These are phyloP conservation scores for Herminia tarsipennalis DNA, from an alignment of 2,888 invertebrate species.

Conservation along the genomic window DNA sequence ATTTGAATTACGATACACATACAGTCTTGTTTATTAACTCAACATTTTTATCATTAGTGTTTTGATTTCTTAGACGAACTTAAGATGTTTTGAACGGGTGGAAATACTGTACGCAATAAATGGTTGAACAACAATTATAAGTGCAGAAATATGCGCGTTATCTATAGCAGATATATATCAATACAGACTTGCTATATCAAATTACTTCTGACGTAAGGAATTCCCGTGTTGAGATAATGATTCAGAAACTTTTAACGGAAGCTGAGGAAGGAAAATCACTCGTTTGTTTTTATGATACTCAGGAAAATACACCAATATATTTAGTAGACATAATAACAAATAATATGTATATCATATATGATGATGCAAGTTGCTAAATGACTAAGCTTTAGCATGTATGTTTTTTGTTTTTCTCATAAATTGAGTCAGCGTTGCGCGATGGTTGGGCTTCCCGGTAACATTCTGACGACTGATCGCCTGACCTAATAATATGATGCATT, in stretches of 20 bases:
- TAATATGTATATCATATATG: conserved; percentile 37
- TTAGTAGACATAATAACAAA: conserved; percentile 34
- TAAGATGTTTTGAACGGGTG: too few species aligned
- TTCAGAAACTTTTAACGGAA: conserved; percentile 20
- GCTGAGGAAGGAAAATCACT: conserved; percentile 29
- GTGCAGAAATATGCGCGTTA: too few species aligned
- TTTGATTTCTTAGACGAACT: too few species aligned
- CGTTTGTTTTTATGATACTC: conserved; percentile 16
- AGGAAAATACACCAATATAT: conserved; percentile 29
- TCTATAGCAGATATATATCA: too few species aligned
- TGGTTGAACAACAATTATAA: too few species aligned
- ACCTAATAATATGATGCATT: conserved; percentile 32
- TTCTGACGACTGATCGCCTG: conserved; percentile 35
- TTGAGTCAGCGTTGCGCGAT: conserved; percentile 57
- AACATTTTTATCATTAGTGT: too few species aligned
- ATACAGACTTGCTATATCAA: too few species aligned
- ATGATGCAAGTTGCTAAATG: conserved; percentile 37
- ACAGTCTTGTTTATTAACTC: too few species aligned
- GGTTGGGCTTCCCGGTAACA: conserved; percentile 54
- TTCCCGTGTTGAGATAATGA: conserved; percentile 41
- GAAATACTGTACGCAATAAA: too few species aligned
- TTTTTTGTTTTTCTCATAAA: conserved; percentile 52
- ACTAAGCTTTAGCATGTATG: conserved; percentile 35
- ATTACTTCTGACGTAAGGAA: conserved; percentile 35
- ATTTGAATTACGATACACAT: too few species aligned